phyloP scores from a whole-genome alignment of 2,888 invertebrate species.

The Sturmia bella region DNA sequence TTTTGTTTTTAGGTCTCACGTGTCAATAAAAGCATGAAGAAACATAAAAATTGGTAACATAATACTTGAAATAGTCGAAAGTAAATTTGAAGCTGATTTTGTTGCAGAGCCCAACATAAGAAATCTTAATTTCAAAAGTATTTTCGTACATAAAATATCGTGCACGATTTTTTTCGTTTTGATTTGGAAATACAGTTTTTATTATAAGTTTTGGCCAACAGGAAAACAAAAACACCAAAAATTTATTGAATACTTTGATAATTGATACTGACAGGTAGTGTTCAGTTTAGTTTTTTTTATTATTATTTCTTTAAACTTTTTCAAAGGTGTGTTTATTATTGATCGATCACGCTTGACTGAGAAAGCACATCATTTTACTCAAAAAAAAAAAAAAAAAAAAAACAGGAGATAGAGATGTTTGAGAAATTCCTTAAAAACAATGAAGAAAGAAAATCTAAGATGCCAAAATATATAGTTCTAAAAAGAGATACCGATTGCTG shows the following conservation, averaged over 20 bases:
- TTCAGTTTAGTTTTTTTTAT: not conserved
- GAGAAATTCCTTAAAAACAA: too few relatives aligned
- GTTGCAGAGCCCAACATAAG: not conserved
- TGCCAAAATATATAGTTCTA: too few relatives aligned
- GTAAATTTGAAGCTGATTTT: constrained; percentile 34
- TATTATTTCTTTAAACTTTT: constrained; percentile 2
- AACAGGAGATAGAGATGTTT: too few relatives aligned
- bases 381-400: too few relatives aligned
- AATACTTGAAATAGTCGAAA: constrained; percentile 52
- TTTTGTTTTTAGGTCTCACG: constrained; percentile 24
- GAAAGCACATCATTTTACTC: not conserved
- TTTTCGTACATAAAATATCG: constrained; percentile 30
- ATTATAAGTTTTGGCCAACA: not conserved
- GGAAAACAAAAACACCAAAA: constrained; percentile 7
- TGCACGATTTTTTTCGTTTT: constrained; percentile 36
- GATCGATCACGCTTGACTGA: constrained; percentile 29
- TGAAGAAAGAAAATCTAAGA: too few relatives aligned
- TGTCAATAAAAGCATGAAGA: constrained; percentile 27
- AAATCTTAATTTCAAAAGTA: constrained; percentile 22
- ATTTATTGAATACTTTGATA: constrained; percentile 8
- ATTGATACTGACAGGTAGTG: constrained; percentile 45
- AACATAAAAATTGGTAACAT: constrained; percentile 45
- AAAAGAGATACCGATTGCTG: too few relatives aligned
- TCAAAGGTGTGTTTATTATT: constrained; percentile 42
- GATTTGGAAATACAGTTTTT: not conserved